phyloP scores from a whole-genome alignment of 1,140 invertebrate species.

The Drosophila teissieri region DNA sequence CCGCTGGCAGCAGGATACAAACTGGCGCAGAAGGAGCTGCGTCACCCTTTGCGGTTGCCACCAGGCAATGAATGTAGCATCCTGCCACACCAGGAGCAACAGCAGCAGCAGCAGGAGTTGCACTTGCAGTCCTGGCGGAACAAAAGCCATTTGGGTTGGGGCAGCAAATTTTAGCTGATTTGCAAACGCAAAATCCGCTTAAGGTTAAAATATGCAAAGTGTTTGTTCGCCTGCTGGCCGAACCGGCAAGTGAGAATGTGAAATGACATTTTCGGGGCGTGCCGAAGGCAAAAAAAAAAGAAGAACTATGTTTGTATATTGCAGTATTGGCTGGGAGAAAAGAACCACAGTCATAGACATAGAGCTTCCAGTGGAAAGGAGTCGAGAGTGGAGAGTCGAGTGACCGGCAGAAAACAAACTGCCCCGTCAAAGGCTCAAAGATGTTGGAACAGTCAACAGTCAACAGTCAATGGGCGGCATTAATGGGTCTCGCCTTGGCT shows the following conservation, averaged over 20 bases:
- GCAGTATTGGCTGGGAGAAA: slow-evolving; percentile 30
- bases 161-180: slow-evolving; percentile 51
- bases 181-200: slow-evolving; percentile 64
- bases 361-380: neutral
- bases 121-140: neutral
- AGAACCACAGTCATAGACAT: neutral
- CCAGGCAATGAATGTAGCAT: slow-evolving; percentile 34
- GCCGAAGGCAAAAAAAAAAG: slow-evolving; percentile 10
- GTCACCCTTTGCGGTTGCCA: slow-evolving; percentile 31
- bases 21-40: slow-evolving; percentile 18
- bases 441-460: slow-evolving; percentile 28
- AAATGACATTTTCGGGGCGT: slow-evolving; percentile 41
- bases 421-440: slow-evolving; percentile 26
- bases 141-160: neutral
- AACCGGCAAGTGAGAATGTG: slow-evolving; percentile 34
- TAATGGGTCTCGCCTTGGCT: slow-evolving; percentile 3
- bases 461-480: slow-evolving; percentile 19
- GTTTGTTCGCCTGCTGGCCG: slow-evolving; percentile 37
- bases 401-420: slow-evolving; percentile 30
- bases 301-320: slow-evolving; percentile 26
- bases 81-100: slow-evolving; percentile 7
- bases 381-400: neutral
- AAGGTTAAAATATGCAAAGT: slow-evolving; percentile 61
- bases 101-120: slow-evolving; percentile 9
- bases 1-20: slow-evolving; percentile 19